These are phyloP conservation scores for Congeria kusceri DNA, from an alignment of 2,888 invertebrate genomes.

Conservation along the genomic window DNA sequence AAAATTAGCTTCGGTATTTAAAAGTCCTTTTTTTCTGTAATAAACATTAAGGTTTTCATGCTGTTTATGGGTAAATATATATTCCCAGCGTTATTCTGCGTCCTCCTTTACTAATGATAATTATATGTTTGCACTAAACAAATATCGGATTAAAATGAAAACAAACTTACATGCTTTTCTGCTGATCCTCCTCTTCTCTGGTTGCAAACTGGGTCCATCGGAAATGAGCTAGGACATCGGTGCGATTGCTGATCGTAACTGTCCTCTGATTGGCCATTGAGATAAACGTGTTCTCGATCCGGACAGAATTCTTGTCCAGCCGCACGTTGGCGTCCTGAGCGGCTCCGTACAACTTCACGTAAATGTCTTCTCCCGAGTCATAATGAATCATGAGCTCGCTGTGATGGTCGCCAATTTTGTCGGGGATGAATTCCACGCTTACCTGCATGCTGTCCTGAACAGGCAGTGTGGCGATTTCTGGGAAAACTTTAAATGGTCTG, in stretches of 20 bases:
- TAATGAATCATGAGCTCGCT: slow-evolving; percentile 81
- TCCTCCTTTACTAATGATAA: no score
- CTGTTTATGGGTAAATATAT: no score
- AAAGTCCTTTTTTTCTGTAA: no score
- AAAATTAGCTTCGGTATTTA: no score
- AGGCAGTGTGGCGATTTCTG: slow-evolving; percentile 81
- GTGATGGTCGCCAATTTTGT: slow-evolving; percentile 80
- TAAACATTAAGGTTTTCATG: no score
- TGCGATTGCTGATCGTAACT: slow-evolving; percentile 83
- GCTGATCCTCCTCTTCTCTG: slow-evolving; percentile 83
- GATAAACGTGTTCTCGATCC: slow-evolving; percentile 85
- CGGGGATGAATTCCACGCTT: slow-evolving; percentile 83
- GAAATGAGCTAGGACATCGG: slow-evolving; percentile 84
- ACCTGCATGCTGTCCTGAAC: slow-evolving; percentile 84
- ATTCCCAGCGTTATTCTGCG: no score
- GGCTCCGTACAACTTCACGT: slow-evolving; percentile 82
- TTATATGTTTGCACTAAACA: no score
- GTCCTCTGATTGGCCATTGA: slow-evolving; percentile 85
- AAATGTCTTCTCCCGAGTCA: slow-evolving; percentile 85
- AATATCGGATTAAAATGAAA: no score
- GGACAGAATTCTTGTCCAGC: slow-evolving; percentile 84
- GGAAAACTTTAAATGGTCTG: slow-evolving; percentile 84
- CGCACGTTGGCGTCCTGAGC: slow-evolving; percentile 84
- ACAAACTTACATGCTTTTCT: slow-evolving; percentile 79
- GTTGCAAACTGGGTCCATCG: slow-evolving; percentile 84